Conservation (phyloP, 2,888 invertebrate genomes). For the Caenorhabditis wallacei region DNA sequence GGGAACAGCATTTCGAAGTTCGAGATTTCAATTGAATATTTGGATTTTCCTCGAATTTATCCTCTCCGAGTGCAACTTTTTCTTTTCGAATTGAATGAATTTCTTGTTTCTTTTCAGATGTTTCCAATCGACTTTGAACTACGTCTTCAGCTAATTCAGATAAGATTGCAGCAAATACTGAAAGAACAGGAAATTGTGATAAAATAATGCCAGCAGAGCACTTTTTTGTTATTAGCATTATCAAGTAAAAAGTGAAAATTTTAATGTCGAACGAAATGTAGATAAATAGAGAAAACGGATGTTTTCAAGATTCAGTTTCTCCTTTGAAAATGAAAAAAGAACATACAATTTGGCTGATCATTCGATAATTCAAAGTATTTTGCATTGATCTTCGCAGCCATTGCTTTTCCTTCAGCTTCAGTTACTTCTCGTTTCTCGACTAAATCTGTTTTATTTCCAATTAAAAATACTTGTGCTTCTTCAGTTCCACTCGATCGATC, state of each 20-base stretch:
- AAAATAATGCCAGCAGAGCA: too few relatives aligned
- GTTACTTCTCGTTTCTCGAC: constrained; percentile 71
- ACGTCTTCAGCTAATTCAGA: constrained; percentile 60
- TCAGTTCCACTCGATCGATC: constrained; percentile 68
- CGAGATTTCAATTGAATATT: constrained; percentile 32
- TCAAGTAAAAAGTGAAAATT: too few relatives aligned
- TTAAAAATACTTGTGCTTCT: constrained; percentile 70
- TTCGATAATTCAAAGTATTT: constrained; percentile 74
- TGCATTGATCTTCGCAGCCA: constrained; percentile 74
- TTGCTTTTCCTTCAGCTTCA: constrained; percentile 74
- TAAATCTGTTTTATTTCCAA: constrained; percentile 77
- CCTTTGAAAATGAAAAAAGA: neutral
- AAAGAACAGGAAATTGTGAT: neutral
- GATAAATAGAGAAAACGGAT: too few relatives aligned
- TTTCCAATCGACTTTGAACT: constrained; percentile 17
- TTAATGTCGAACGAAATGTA: too few relatives aligned
- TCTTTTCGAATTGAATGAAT: constrained; percentile 2
- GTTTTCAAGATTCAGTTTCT: too few relatives aligned
- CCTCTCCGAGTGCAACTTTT: constrained; percentile 34
- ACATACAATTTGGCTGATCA: constrained; percentile 58
- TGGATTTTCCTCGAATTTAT: constrained; percentile 30
- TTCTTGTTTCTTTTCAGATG: constrained; percentile 34
- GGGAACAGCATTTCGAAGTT: constrained; percentile 59
- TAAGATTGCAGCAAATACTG: constrained; percentile 58
- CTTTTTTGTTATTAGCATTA: too few relatives aligned